Evolutionary conservation across 2,888 invertebrate species (phyloP).

Genomic region (Drosophila tripunctata): DNA sequence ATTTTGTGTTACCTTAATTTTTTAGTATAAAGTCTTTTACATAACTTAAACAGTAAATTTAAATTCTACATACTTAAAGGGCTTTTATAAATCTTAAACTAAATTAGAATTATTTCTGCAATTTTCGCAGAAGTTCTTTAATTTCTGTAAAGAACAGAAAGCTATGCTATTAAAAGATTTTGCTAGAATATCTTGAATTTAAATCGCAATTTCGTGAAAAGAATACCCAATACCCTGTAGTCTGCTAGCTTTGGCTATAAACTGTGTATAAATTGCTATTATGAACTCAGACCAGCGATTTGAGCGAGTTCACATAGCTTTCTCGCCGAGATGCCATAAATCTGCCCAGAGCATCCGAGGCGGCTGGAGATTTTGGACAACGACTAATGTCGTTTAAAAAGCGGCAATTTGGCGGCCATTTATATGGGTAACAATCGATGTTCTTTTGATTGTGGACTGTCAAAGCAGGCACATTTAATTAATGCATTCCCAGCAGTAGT

Average conservation of each 20-base stretch:
- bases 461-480: conserved; percentile 51
- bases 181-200: conserved; percentile 12
- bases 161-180: neutral
- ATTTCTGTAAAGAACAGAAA: neutral
- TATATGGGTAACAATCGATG: conserved; percentile 60
- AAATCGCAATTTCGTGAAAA: conserved; percentile 1
- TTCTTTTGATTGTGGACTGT: conserved; percentile 49
- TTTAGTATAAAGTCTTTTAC: no score
- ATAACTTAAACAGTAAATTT: no score
- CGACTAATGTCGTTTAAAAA: conserved; percentile 64
- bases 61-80: no score
- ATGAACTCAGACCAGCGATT: conserved; percentile 28
- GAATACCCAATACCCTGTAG: conserved; percentile 8
- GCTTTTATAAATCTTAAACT: no score
- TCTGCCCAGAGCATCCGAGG: conserved; percentile 37
- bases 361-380: conserved; percentile 23
- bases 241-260: conserved; percentile 35
- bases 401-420: conserved; percentile 58
- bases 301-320: conserved; percentile 54
- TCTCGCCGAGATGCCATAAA: conserved; percentile 58
- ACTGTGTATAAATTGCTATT: conserved; percentile 49
- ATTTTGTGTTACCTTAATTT: no score
- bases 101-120: neutral
- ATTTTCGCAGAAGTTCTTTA: neutral
- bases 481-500: conserved; percentile 47